Percentiles rank a stretch among this genome's conserved stretches.
Evolutionary conservation across 2,113 vertebrate genomes (phyloP).

Genomic region (Macrotus californicus): DNA sequence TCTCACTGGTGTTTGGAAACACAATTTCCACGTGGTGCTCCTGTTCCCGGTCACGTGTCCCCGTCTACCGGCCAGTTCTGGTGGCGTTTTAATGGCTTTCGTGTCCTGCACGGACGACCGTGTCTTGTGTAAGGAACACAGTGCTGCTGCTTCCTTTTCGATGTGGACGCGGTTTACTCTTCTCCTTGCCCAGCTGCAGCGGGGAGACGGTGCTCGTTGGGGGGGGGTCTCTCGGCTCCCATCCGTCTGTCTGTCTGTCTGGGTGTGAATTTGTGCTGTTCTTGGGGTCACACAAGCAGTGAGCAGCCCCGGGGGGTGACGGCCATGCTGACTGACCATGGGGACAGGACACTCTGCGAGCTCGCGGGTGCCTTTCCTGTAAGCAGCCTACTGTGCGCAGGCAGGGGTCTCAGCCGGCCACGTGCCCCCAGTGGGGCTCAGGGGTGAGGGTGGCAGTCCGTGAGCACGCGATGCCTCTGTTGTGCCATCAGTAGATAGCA

Average conservation of each 20-base stretch:
- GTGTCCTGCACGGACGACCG: not conserved
- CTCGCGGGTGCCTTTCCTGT: not conserved
- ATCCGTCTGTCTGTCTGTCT: too few relatives aligned
- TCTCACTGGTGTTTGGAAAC: not conserved
- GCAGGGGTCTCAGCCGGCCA: not conserved
- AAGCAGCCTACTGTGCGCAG: not conserved
- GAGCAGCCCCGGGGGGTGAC: not conserved
- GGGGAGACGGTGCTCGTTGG: too few relatives aligned
- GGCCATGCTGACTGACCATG: not conserved
- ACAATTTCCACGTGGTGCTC: not conserved
- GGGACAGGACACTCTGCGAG: not conserved
- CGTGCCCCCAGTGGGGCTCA: not conserved
- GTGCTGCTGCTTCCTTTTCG: too few relatives aligned
- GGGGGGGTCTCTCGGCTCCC: too few relatives aligned
- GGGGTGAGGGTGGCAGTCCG: fast-evolving
- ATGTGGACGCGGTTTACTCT: too few relatives aligned
- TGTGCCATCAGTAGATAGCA: too few relatives aligned
- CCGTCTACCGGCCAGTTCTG: not conserved
- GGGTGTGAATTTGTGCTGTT: not conserved
- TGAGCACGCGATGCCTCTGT: not conserved
- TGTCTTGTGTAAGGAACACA: too few relatives aligned
- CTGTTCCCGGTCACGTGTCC: not conserved
- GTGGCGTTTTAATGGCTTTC: not conserved
- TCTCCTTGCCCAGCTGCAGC: too few relatives aligned
- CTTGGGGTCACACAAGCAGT: not conserved